Percentiles rank a stretch among this genome's conserved stretches.
Evolutionary conservation across 2,113 vertebrate genomes (phyloP).

Genomic region (Eretmochelys imbricata): DNA sequence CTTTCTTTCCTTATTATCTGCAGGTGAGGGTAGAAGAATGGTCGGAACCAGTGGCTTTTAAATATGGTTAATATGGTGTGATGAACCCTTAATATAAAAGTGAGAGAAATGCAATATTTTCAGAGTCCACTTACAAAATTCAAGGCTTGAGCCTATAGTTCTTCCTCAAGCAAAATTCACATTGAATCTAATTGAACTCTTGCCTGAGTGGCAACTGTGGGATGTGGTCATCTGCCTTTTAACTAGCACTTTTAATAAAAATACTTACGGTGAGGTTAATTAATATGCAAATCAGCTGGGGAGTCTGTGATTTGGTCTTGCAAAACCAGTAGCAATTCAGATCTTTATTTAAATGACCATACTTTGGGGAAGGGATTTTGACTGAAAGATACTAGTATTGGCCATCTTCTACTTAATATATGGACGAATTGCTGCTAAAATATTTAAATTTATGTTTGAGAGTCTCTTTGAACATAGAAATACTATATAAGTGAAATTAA

Average conservation of each 20-base stretch:
- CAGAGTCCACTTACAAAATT: background rate
- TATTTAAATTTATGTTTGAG: background rate
- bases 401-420: background rate
- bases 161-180: background rate
- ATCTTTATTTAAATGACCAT: background rate
- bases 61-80: background rate
- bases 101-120: background rate
- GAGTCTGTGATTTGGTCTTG: background rate
- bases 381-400: background rate
- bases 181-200: background rate
- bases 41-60: background rate
- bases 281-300: background rate
- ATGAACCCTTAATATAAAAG: background rate
- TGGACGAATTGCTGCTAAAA: rapidly evolving
- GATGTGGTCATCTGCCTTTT: background rate
- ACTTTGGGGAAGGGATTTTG: background rate
- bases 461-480: background rate
- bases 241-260: background rate
- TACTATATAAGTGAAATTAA: background rate
- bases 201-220: background rate
- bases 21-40: background rate
- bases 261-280: background rate
- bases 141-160: rapidly evolving
- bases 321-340: background rate
- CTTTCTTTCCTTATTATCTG: background rate